Percentiles rank a stretch among this genome's conserved stretches.
phyloP scores from a whole-genome alignment of 1,140 invertebrate species.

The Drepana arcuata region DNA sequence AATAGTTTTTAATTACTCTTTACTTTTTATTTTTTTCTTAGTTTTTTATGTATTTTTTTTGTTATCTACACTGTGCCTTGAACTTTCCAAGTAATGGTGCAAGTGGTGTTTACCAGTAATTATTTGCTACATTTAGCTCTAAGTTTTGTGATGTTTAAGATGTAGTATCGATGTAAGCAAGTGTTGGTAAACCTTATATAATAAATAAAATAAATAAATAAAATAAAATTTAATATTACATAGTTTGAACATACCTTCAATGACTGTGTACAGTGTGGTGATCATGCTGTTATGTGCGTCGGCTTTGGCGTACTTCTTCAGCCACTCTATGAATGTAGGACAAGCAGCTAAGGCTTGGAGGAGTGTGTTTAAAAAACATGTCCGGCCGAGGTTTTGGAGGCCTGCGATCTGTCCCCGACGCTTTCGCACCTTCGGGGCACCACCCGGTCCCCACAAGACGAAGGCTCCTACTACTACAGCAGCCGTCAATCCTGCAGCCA shows the following conservation, averaged over 20 bases:
- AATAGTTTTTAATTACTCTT: too few species aligned
- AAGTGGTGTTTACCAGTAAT: too few species aligned
- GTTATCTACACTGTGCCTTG: too few species aligned
- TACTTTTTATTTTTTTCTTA: too few species aligned
- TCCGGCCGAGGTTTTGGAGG: slow-evolving; percentile 87
- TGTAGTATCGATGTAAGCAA: too few species aligned
- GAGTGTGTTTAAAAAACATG: slow-evolving; percentile 90
- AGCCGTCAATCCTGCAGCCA: slow-evolving; percentile 82
- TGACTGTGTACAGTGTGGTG: slow-evolving; percentile 75
- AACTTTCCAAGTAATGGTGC: too few species aligned
- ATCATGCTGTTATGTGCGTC: slow-evolving; percentile 75
- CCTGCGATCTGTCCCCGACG: slow-evolving; percentile 82
- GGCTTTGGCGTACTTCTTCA: slow-evolving; percentile 76
- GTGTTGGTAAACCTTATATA: too few species aligned
- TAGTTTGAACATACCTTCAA: slow-evolving; percentile 70
- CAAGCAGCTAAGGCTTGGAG: slow-evolving; percentile 88
- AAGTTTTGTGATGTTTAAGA: too few species aligned
- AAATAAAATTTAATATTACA: slow-evolving; percentile 2
- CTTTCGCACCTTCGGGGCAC: slow-evolving; percentile 71
- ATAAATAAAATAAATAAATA: slow-evolving; percentile 8
- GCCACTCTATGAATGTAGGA: slow-evolving; percentile 85
- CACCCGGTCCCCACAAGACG: slow-evolving; percentile 83
- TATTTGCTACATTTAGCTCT: too few species aligned
- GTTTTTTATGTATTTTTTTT: too few species aligned
- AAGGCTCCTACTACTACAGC: slow-evolving; percentile 84